Evolutionary conservation across 2,888 invertebrate genomes (phyloP), one percentile per base, ranked within the genome.

Genomic region (Aelia acuminata): DNA sequence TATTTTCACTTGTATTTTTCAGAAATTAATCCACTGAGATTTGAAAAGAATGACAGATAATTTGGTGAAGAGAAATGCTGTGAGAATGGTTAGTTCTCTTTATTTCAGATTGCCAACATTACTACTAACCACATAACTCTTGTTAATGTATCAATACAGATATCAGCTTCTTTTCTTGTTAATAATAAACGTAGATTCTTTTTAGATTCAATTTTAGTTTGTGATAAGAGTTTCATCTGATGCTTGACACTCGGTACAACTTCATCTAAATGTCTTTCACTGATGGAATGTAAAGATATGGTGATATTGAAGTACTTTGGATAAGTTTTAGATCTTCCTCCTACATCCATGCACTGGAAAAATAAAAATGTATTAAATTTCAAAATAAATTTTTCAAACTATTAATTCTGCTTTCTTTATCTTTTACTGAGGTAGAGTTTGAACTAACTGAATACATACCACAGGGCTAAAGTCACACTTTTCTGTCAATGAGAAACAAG

Each of bases 81-180:
- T 57, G 26, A 57, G 26, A 26, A 26, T 26, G 26, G 26, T 26
- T 26, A 26, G 57, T 13, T 57, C 57, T 26, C 26, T 57, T n/a
- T 3, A 13, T 57, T 0, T 1, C 3, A 20, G 3, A 53, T 26
- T 26, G 11, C 1, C 13, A 15, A 26, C 15, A 26, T 57, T 15
- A 84, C 7, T 22, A 85, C 49, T 85, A 22, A 85, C 85, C 85
- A 85, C 3, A 85, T 49, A 20, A 85, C 50, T 53, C 85, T 49
- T 10, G 85, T 26, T 3, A 85, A 53, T 22, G 26, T 39, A 53
- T 85, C 49, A 47, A 49, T 85, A 18, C 31, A 49, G 50, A 85
- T 31, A 15, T 49, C 22, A 35, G 50, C 85, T 53, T 85, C 85
- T 1, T 26, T 10, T 22, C 39, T 49, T 39, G 85, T 47, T 49